Conservation (phyloP, 2,888 invertebrate genomes). For the Punctoribates punctum region DNA sequence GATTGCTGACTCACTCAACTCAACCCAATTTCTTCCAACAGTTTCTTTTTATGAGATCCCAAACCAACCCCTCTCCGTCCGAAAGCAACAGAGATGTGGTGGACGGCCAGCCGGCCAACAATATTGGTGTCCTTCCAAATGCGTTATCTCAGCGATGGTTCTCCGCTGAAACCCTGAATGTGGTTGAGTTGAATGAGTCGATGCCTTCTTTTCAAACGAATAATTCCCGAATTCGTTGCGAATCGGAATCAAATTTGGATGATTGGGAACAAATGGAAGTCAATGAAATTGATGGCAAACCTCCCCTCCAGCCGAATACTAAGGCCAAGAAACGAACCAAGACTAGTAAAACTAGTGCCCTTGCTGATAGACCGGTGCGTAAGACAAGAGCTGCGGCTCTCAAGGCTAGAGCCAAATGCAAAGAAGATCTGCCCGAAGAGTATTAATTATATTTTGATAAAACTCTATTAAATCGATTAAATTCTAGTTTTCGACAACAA, state of each 20-base stretch:
- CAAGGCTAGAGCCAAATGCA: constrained; percentile 25
- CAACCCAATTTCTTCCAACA: constrained; percentile 20
- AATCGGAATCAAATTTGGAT: constrained; percentile 28
- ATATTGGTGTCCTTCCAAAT: background rate
- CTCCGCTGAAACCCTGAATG: constrained; percentile 1
- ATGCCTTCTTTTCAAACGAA: background rate
- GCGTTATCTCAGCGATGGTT: constrained; percentile 23
- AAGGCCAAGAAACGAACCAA: background rate
- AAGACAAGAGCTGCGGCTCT: constrained; percentile 20
- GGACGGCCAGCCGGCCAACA: background rate
- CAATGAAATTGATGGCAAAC: constrained; percentile 22
- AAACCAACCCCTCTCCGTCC: background rate
- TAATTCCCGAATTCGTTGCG: background rate
- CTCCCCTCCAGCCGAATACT: background rate
- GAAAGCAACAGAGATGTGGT: background rate
- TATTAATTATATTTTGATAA: background rate
- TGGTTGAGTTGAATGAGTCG: background rate
- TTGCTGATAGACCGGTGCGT: background rate
- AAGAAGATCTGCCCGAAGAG: constrained; percentile 20
- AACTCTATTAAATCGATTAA: background rate
- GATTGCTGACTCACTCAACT: constrained; percentile 10
- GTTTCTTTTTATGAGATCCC: constrained; percentile 16
- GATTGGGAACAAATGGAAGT: constrained; percentile 30
- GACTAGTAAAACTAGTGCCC: background rate
- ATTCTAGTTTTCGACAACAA: background rate